These are phyloP conservation scores for Drosophila vallismaia DNA, from an alignment of 2,888 invertebrate species.

Conservation along the genomic window DNA sequence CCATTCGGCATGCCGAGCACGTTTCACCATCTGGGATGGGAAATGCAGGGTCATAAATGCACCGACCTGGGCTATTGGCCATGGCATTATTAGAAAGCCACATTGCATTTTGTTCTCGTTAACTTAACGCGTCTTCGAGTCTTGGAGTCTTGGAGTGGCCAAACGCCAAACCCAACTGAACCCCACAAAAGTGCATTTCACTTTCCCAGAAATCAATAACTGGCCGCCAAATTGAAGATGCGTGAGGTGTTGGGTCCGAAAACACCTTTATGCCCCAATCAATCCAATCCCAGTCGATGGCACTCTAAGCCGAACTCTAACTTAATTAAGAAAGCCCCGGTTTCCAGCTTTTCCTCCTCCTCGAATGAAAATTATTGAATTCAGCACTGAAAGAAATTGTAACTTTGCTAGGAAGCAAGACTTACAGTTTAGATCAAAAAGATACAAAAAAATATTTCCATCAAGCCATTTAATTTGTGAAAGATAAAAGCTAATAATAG, in stretches of 20 bases:
- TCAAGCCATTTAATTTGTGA: no score
- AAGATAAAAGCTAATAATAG: no score
- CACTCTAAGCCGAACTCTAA: slow-evolving; percentile 42
- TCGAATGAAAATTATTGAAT: slow-evolving; percentile 44
- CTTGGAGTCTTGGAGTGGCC: not conserved
- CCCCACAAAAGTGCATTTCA: slow-evolving; percentile 63
- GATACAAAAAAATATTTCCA: no score
- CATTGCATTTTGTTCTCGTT: slow-evolving; percentile 63
- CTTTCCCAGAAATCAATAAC: slow-evolving; percentile 74
- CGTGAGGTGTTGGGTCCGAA: slow-evolving; percentile 1
- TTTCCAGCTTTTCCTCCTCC: not conserved
- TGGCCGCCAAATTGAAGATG: slow-evolving; percentile 42
- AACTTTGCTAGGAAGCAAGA: no score
- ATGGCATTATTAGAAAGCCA: slow-evolving; percentile 42
- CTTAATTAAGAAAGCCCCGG: slow-evolving; percentile 57
- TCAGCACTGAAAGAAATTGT: slow-evolving; percentile 9
- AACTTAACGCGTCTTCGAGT: slow-evolving; percentile 31
- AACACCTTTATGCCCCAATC: slow-evolving; percentile 30
- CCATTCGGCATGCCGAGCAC: slow-evolving; percentile 70
- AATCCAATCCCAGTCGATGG: slow-evolving; percentile 21
- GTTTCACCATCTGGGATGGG: slow-evolving; percentile 65
- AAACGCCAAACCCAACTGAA: slow-evolving; percentile 6
- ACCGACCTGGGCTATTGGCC: slow-evolving; percentile 28
- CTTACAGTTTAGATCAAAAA: no score
- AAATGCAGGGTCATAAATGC: slow-evolving; percentile 46